A percentile compares a stretch with the other conserved stretches of the same genome.
Evolutionary conservation across 2,113 vertebrate genomes (phyloP).

Genomic region (Camelus bactrianus): DNA sequence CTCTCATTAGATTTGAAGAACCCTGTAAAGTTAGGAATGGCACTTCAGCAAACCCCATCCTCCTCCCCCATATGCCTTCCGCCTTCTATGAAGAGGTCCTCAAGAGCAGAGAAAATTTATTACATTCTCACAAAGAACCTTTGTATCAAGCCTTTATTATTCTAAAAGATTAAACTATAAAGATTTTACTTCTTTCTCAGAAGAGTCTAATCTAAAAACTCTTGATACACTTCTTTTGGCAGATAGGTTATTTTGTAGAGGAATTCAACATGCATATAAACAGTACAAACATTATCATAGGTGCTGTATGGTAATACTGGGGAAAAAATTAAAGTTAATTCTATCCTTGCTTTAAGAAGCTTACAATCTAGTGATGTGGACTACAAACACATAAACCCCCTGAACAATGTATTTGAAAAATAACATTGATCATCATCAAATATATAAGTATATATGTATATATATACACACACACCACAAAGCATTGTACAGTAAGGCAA

Average conservation of each 20-base stretch:
- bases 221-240: not conserved
- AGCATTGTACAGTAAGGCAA: not conserved
- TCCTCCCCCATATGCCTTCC: not conserved
- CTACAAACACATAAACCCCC: not conserved
- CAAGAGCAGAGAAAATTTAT: not conserved
- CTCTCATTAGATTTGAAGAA: slow-evolving; percentile 10
- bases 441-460: not conserved
- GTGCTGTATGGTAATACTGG: not conserved
- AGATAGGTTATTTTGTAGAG: slow-evolving; percentile 9
- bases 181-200: slow-evolving; percentile 38
- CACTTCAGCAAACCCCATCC: not conserved
- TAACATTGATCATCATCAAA: not conserved
- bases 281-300: not conserved
- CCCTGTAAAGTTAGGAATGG: not conserved
- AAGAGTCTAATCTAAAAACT: slow-evolving; percentile 27
- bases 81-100: not conserved
- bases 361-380: not conserved
- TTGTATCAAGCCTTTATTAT: not conserved
- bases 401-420: slow-evolving; percentile 9
- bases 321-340: not conserved
- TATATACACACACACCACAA: not conserved
- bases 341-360: not conserved
- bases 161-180: slow-evolving; percentile 28
- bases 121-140: not conserved
- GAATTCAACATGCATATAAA: not conserved